A percentile compares a stretch with the other conserved stretches of the same genome.
Evolutionary conservation across 1,140 invertebrate genomes (phyloP).

Genomic region (Cydia splendana): DNA sequence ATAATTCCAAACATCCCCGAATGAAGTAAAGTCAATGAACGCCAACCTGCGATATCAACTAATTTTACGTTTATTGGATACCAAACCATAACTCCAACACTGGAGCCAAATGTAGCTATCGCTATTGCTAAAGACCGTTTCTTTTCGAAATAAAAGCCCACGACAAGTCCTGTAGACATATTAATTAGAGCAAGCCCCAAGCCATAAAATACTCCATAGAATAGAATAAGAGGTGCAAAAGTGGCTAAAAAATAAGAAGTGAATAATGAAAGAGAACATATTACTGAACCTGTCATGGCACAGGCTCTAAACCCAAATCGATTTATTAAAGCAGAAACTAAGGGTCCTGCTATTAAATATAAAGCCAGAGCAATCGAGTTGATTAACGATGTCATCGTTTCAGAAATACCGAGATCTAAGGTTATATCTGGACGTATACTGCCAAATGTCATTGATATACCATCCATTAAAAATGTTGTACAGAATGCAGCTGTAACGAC

Average conservation of each 20-base stretch:
- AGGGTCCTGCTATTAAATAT: constrained; percentile 83
- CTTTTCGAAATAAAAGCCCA: constrained; percentile 91
- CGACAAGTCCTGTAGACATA: constrained; percentile 84
- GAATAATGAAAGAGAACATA: constrained; percentile 60
- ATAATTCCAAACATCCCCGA: constrained; percentile 78
- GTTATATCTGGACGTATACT: constrained; percentile 61
- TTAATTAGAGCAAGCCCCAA: constrained; percentile 88
- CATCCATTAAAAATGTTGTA: constrained; percentile 63
- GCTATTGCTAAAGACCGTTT: constrained; percentile 88
- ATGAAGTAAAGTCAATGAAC: constrained; percentile 85
- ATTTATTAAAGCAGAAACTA: constrained; percentile 87
- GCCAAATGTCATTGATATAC: constrained; percentile 67
- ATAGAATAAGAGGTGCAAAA: constrained; percentile 54
- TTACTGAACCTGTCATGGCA: constrained; percentile 82
- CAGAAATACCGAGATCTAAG: constrained; percentile 52
- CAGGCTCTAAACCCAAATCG: constrained; percentile 87
- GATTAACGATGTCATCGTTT: constrained; percentile 44
- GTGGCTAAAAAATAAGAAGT: constrained; percentile 62
- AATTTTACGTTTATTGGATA: constrained; percentile 84
- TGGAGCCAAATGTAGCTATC: constrained; percentile 89
- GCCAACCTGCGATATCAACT: constrained; percentile 86
- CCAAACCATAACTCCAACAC: constrained; percentile 86
- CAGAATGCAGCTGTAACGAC: constrained; percentile 48
- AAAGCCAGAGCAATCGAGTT: constrained; percentile 68
- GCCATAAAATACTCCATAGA: constrained; percentile 81